Conservation (phyloP, 1,140 invertebrate species). For the Euborellia annulipes region DNA sequence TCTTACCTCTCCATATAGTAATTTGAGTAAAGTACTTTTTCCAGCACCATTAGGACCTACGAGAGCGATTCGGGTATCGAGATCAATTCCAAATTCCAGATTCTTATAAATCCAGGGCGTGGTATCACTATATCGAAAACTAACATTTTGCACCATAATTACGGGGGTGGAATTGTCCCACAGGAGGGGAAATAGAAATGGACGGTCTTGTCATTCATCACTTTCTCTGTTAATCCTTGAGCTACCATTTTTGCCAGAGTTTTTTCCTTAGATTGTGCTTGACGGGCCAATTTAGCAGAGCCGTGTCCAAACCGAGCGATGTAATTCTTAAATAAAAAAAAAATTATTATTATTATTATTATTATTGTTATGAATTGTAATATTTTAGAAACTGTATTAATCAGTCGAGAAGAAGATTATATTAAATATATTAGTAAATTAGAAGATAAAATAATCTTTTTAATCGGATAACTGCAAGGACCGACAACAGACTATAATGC, state of each 20-base stretch:
- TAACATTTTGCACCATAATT: conserved; percentile 97
- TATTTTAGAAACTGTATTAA: too few species aligned
- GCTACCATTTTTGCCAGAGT: conserved; percentile 98
- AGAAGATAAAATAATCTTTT: too few species aligned
- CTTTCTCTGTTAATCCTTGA: conserved; percentile 89
- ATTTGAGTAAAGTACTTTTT: conserved; percentile 92
- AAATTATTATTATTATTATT: background rate
- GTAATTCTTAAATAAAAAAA: conserved; percentile 58
- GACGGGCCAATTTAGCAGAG: conserved; percentile 91
- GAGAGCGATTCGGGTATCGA: conserved; percentile 92
- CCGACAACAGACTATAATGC: too few species aligned
- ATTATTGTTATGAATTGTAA: background rate
- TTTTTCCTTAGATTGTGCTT: conserved; percentile 99
- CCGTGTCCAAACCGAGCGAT: conserved; percentile 99
- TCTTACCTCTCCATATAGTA: conserved; percentile 85
- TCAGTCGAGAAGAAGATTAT: too few species aligned
- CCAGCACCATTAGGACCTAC: conserved; percentile 98
- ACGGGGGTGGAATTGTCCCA: conserved; percentile 92
- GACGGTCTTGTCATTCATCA: conserved; percentile 73
- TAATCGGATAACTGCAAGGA: too few species aligned
- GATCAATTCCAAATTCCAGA: conserved; percentile 96
- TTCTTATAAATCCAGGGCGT: conserved; percentile 91
- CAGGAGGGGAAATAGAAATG: conserved; percentile 95
- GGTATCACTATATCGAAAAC: conserved; percentile 80
- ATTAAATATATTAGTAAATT: too few species aligned